A percentile compares a stretch with the other conserved stretches of the same genome.
Evolutionary conservation across 2,888 invertebrate genomes (phyloP).

Genomic region (Auanema sp.): DNA sequence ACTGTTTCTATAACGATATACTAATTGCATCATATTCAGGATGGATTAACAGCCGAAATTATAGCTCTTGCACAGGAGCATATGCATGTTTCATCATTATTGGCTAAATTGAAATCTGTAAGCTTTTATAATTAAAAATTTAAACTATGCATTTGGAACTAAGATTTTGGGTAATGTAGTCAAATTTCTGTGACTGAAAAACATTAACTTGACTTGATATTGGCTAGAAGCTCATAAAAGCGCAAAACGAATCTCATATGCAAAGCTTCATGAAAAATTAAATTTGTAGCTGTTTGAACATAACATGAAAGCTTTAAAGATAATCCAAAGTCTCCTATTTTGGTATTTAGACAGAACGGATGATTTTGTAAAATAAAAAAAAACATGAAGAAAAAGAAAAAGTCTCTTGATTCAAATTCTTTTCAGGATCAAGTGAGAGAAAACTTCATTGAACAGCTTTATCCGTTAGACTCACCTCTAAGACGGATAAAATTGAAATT

Average conservation of each 20-base stretch:
- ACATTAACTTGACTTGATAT: background rate
- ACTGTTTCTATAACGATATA: constrained; percentile 9
- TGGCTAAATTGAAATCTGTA: constrained; percentile 73
- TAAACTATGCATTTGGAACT: background rate
- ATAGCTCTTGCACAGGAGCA: constrained; percentile 78
- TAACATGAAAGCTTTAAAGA: no score
- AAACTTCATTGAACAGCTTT: constrained; percentile 72
- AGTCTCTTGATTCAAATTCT: no score
- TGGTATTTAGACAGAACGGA: no score
- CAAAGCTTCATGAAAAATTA: no score
- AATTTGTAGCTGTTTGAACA: no score
- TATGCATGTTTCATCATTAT: constrained; percentile 74
- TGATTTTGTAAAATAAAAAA: no score
- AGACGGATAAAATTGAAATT: constrained; percentile 74
- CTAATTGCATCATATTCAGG: constrained; percentile 62
- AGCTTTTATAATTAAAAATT: constrained; percentile 48
- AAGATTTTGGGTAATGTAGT: background rate
- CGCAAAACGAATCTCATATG: no score
- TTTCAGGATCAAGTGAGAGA: constrained; percentile 65
- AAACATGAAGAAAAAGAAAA: no score
- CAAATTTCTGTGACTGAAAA: background rate
- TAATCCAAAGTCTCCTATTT: no score
- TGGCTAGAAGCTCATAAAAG: background rate
- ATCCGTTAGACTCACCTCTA: constrained; percentile 59
- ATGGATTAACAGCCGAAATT: constrained; percentile 77